Evolutionary conservation across 92 coral and sea anemone genomes (phyloP), one percentile per base, ranked within the genome.

Genomic region (Meandrina meandrites): DNA sequence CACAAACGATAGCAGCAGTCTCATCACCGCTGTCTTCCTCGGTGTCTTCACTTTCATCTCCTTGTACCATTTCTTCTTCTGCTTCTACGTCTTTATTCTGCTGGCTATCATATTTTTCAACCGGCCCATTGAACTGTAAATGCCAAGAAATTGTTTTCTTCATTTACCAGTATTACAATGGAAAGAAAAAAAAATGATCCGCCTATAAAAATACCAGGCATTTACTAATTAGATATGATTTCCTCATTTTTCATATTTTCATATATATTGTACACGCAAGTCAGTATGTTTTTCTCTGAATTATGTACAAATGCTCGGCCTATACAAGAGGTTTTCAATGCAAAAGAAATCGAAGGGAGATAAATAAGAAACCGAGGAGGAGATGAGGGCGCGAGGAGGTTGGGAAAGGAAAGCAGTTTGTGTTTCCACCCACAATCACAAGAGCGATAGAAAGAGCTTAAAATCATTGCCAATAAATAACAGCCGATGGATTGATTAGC

Each of bases 71-170:
- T 64, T 50, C 47, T 34, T 70, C 85, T 9, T 37, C 35, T 80
- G 24, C 89, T 27, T 53, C 72, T 1, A 47, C 85, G 30, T 51
- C 60, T 16, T 69, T 76, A 34, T 50, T 21, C 19, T 30, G 76
- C 11, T 85, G 64, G 32, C 11, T 17, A 0, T 84, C 87, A 36
- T 24, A 36, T n/a, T 24, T 45, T 40, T 84, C 80, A 27, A 74
- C 42, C 15, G 87, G 60, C 22, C 72, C 80, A 37, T 58, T 84
- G 15, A 75, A 56, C 87, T 84, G 34, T 21, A 75, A 53, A 58
- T 15, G 53, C 5, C 22, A 32, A 32, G 12, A 24, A 16, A 35
- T 36, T 35, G 12, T 57, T 60, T 24, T 19, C 34, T 64, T 66
- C 35, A 10, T 28, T 10, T 22, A 14, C 12, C 71, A 66, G 71